Percentiles rank a stretch among this genome's conserved stretches.
These are phyloP conservation scores for Microplitis deprimator DNA, from an alignment of 2,888 invertebrate species.

Conservation along the genomic window DNA sequence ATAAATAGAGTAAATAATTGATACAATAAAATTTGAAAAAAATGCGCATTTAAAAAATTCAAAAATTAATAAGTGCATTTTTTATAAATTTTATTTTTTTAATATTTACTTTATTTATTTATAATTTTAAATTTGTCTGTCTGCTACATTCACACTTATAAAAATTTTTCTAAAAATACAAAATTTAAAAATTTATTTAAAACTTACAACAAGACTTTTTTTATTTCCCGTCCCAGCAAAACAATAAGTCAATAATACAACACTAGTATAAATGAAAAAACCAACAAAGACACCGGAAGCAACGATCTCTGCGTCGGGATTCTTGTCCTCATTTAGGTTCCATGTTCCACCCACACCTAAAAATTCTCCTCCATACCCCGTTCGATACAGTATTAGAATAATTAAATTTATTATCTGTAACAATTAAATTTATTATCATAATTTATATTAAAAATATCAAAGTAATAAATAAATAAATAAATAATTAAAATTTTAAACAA, in stretches of 20 bases:
- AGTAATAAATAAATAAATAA: not conserved
- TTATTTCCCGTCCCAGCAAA: constrained; percentile 86
- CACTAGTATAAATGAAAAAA: constrained; percentile 87
- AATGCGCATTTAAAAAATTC: too few relatives aligned
- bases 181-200: not conserved
- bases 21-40: too few relatives aligned
- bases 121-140: too few relatives aligned
- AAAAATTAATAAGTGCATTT: too few relatives aligned
- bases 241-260: constrained; percentile 82
- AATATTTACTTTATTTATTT: too few relatives aligned
- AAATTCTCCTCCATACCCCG: constrained; percentile 87
- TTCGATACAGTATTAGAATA: constrained; percentile 84
- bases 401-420: constrained; percentile 86
- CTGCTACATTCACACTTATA: not conserved
- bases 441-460: not conserved
- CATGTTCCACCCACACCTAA: constrained; percentile 91
- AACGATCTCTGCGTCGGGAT: constrained; percentile 89
- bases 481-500: not conserved
- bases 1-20: too few relatives aligned
- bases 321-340: constrained; percentile 92
- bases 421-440: constrained; percentile 24
- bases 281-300: constrained; percentile 91
- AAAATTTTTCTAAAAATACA: not conserved
- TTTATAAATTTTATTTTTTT: too few relatives aligned
- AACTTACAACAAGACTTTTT: constrained; percentile 75